Percentiles rank a stretch among this genome's conserved stretches.
Evolutionary conservation across 2,888 invertebrate genomes (phyloP).

Genomic region (Drosophila birchii): DNA sequence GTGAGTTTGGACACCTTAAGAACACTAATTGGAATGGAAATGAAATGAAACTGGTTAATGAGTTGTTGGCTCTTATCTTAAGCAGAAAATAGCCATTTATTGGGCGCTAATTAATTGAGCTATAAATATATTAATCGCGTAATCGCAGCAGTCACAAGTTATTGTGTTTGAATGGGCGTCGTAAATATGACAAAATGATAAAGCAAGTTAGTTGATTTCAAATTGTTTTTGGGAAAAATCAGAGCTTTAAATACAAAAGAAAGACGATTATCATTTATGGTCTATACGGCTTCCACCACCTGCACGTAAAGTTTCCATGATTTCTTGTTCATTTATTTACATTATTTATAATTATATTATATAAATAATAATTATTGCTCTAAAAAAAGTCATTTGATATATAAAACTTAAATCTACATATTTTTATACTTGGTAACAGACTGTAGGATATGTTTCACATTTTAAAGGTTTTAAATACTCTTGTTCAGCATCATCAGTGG

Average conservation of each 20-base stretch:
- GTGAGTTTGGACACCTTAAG: neutral
- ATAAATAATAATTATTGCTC: too few species aligned
- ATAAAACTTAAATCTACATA: neutral
- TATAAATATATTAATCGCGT: slow-evolving; percentile 48
- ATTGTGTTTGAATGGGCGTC: slow-evolving; percentile 21
- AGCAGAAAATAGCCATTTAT: slow-evolving; percentile 17
- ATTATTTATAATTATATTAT: neutral
- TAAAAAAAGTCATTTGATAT: neutral
- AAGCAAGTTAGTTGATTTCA: neutral
- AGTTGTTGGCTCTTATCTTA: slow-evolving; percentile 6
- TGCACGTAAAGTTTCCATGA: slow-evolving; percentile 11
- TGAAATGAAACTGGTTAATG: slow-evolving; percentile 17
- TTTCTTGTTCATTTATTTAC: slow-evolving; percentile 1
- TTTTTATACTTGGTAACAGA: neutral
- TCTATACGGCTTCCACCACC: neutral
- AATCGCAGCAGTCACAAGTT: slow-evolving; percentile 34
- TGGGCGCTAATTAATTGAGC: slow-evolving; percentile 59
- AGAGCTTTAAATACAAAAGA: slow-evolving; percentile 11
- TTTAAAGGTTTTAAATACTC: neutral
- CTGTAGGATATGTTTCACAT: neutral
- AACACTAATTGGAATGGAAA: neutral
- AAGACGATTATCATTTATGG: slow-evolving; percentile 29
- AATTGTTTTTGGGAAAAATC: slow-evolving; percentile 33
- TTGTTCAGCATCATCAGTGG: neutral
- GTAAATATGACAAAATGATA: slow-evolving; percentile 37